Base-by-base conservation (phyloP, 2,888 invertebrate genomes). In the Zelleria hepariella region DNA sequence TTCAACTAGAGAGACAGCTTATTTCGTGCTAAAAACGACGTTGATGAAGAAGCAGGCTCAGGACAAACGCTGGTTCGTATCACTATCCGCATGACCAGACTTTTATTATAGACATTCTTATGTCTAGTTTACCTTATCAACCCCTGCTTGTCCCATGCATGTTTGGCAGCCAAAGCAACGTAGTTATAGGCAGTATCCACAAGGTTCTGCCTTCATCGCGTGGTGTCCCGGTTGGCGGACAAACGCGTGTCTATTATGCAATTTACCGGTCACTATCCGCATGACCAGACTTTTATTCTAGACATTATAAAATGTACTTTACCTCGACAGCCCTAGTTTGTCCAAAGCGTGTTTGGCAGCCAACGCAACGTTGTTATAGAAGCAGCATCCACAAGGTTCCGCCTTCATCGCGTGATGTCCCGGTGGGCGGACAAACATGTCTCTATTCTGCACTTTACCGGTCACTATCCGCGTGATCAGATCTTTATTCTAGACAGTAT, bases 141-240 rank as follows among this genome's bases (percentile, higher is more conserved):
- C 66, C 82, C 75, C 27, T 80, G 79, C 42, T 90, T 82, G 55
- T 90, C 86, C 26, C 96, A 80, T 53, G 93, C 93, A 73, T 92
- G 90, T 70, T 92, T 90, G 7, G 94, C 93, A n/a, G 94, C 94
- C 62, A 96, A 82, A 0, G 95, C 95, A 1, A 95, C 94, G 75
- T 95, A 96, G 77, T 96, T 96, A 67, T 95, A 94, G 70, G 75
- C 96, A 96, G 77, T 94, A 96, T 24, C 94, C 94, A 74, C 93
- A 93, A 66, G 92, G 93, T 68, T 92, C 92, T 26, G 91, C 82
- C 66, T 90, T 86, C 92, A 94, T 94, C 2, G 96, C 96, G 49
- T 51, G 26, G 18, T 10, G 48, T n/a, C n/a, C 6, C 32, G 32
- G 32, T 10, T 5, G 32, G 6, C 32, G 32, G 6, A 32, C 32